These are phyloP conservation scores for Podargus strigoides DNA, from an alignment of 2,797 vertebrate species.

Conservation along the genomic window DNA sequence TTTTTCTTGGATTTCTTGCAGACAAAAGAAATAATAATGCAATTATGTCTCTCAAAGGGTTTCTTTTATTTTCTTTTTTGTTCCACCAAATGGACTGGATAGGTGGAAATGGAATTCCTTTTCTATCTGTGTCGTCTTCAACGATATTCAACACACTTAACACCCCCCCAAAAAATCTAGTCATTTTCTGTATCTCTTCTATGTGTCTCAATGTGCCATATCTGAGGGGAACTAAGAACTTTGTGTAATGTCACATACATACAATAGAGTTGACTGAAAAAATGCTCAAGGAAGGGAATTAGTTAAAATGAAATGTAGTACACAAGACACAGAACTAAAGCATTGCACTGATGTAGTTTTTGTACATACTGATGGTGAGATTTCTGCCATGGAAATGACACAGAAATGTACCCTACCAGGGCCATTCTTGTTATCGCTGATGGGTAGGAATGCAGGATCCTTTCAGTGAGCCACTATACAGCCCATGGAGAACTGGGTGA, in stretches of 20 bases:
- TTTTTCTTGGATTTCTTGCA: neutral
- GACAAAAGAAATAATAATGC: neutral
- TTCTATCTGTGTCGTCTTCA: too few species aligned
- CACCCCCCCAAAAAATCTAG: too few species aligned
- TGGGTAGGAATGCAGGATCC: neutral
- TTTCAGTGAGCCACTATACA: neutral
- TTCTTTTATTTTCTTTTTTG: too few species aligned
- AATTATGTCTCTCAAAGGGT: neutral
- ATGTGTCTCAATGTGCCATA: rapidly evolving
- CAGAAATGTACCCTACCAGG: neutral
- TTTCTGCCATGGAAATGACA: neutral
- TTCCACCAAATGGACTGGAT: too few species aligned
- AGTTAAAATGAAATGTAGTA: neutral
- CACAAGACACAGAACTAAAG: neutral
- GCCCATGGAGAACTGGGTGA: neutral
- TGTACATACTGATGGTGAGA: neutral
- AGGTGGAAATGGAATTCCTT: too few species aligned
- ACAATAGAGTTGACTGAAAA: neutral
- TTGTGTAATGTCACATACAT: neutral
- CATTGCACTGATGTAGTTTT: neutral
- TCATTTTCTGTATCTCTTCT: neutral
- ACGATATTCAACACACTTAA: too few species aligned
- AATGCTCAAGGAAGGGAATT: neutral
- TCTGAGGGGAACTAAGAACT: neutral
- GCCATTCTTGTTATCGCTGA: neutral